Evolutionary conservation across 2,888 invertebrate species (phyloP).

Genomic region (Phlogophora meticulosa): DNA sequence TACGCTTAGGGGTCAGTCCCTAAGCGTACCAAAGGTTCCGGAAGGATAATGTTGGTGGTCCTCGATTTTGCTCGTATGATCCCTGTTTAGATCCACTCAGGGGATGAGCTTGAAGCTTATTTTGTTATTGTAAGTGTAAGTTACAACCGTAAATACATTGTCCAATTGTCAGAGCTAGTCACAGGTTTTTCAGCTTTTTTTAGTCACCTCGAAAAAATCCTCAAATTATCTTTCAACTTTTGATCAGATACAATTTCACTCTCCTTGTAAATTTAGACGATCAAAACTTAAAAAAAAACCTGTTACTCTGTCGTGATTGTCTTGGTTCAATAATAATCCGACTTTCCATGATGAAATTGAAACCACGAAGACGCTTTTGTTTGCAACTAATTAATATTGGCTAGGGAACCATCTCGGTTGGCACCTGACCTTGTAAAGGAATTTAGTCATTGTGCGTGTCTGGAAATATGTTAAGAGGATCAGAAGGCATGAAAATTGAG

Average conservation of each 20-base stretch:
- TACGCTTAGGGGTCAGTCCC: background rate
- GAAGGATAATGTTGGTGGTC: background rate
- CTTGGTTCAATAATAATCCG: too few species aligned
- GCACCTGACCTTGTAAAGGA: conserved; percentile 18
- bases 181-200: too few species aligned
- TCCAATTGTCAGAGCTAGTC: too few species aligned
- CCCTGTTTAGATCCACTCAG: too few species aligned
- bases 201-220: background rate
- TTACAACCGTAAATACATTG: too few species aligned
- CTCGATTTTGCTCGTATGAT: background rate
- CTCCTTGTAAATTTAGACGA: too few species aligned
- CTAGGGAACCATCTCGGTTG: background rate
- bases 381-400: conserved; percentile 17
- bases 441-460: conserved; percentile 19
- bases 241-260: too few species aligned
- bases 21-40: background rate
- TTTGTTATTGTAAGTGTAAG: too few species aligned
- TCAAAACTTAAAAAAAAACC: too few species aligned
- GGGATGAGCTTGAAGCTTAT: too few species aligned
- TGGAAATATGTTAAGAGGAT: conserved; percentile 18
- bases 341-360: background rate
- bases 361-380: background rate
- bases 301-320: too few species aligned
- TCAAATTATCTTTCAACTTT: too few species aligned
- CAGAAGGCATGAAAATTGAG: background rate